phyloP scores from a whole-genome alignment of 2,113 vertebrate genomes.

The Callorhinus ursinus region DNA sequence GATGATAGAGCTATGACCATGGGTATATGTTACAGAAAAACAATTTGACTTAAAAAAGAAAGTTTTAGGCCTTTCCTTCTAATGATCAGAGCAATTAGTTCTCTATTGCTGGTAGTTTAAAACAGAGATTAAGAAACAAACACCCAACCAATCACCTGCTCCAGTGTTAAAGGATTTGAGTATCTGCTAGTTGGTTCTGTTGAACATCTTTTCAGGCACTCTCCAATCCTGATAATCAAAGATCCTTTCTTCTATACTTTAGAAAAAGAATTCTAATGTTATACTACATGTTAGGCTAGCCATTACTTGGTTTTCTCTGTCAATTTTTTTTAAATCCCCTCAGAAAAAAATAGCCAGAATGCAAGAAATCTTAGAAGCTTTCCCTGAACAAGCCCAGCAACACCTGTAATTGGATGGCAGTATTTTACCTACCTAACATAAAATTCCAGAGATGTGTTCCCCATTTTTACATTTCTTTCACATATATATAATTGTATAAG shows the following conservation, averaged over 20 bases:
- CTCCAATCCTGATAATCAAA: neutral
- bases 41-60: neutral
- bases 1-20: neutral
- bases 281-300: neutral
- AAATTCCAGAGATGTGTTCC: neutral
- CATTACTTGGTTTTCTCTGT: neutral
- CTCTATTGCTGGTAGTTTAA: neutral
- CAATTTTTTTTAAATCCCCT: neutral
- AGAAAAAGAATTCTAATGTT: neutral
- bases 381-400: neutral
- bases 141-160: neutral
- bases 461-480: neutral
- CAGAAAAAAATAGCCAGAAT: neutral
- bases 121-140: neutral
- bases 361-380: neutral
- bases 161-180: neutral
- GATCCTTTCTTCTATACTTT: neutral
- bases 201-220: neutral
- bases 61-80: neutral
- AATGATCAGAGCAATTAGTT: neutral
- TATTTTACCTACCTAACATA: neutral
- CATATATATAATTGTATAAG: neutral
- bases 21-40: neutral
- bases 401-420: neutral
- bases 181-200: neutral